Base-by-base conservation (phyloP, 2,113 vertebrate genomes). In the Syngnathus scovelli region DNA sequence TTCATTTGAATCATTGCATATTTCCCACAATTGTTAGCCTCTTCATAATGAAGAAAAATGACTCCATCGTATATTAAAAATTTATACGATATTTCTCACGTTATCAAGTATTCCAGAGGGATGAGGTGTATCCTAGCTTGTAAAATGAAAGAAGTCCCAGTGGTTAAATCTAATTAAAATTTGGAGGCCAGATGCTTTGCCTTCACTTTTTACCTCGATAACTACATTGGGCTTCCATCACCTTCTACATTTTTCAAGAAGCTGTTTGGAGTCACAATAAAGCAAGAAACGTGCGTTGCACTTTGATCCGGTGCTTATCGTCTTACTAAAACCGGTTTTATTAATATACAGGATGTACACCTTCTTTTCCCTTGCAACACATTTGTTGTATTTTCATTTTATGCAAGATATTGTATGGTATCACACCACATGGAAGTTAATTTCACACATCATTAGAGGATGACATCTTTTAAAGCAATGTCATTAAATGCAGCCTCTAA, bases 221-320 rank as follows among this genome's bases (percentile, higher is more conserved):
- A 78, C 69, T 83, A 73, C 68, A 66, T 69, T 87, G 91, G 90
- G 90, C 89, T 88, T 84, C 61, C 21, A 68, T 51, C 56, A 77
- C 75, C 72, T 80, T 78, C 80, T 86, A 63, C 73, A 75, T 83
- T 79, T 87, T 84, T 76, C 80, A 81, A 84, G 80, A 87, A 77
- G 84, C 78, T 84, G 68, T 89, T 89, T 92, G 90, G 90, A 89
- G 78, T 75, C 81, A 87, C 83, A 91, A 89, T 87, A 90, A 90
- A 92, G 84, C 55, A 81, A 81, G 78, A 78, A 69, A 64, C 72
- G 76, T 64, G 65, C 75, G 83, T 89, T 90, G 89, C 72, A 90
- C 88, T 83, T 83, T 58, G 72, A 74, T 83, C 87, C 89, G 90
- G 81, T 78, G 69, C 69, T 81, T 89, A 68, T 66, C 64, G 76